Conservation (phyloP, 2,888 invertebrate species). For the Neoscelio sp. region DNA sequence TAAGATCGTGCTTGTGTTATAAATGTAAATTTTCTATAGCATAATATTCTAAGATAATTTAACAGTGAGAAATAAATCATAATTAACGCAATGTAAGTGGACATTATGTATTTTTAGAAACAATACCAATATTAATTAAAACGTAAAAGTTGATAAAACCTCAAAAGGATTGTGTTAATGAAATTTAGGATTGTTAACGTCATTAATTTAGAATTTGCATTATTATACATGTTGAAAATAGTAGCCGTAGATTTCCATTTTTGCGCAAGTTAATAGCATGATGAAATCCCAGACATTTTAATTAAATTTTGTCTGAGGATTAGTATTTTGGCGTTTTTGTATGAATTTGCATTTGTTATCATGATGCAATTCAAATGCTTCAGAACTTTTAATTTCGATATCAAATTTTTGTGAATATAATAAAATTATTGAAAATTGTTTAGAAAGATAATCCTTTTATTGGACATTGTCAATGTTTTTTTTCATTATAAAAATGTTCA, state of each 20-base stretch:
- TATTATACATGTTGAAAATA: too few relatives aligned
- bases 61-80: slow-evolving; percentile 29
- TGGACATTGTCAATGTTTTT: too few relatives aligned
- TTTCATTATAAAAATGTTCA: too few relatives aligned
- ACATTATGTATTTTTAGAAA: background rate
- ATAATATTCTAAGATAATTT: slow-evolving; percentile 22
- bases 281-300: slow-evolving; percentile 41
- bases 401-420: slow-evolving; percentile 25
- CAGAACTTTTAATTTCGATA: slow-evolving; percentile 43
- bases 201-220: too few relatives aligned
- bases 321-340: slow-evolving; percentile 58
- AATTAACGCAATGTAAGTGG: slow-evolving; percentile 8
- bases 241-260: too few relatives aligned
- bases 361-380: slow-evolving; percentile 54
- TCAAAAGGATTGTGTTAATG: too few relatives aligned
- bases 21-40: slow-evolving; percentile 29
- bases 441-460: too few relatives aligned
- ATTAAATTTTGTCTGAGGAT: slow-evolving; percentile 54
- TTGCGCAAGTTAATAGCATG: slow-evolving; percentile 35
- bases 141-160: too few relatives aligned
- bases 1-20: slow-evolving; percentile 13
- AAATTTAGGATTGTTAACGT: too few relatives aligned
- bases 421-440: slow-evolving; percentile 25
- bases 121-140: too few relatives aligned
- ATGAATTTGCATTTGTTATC: slow-evolving; percentile 45